Percentiles rank a stretch among this genome's conserved stretches.
Evolutionary conservation across 2,888 invertebrate species (phyloP).

Genomic region (Philaethria dido): DNA sequence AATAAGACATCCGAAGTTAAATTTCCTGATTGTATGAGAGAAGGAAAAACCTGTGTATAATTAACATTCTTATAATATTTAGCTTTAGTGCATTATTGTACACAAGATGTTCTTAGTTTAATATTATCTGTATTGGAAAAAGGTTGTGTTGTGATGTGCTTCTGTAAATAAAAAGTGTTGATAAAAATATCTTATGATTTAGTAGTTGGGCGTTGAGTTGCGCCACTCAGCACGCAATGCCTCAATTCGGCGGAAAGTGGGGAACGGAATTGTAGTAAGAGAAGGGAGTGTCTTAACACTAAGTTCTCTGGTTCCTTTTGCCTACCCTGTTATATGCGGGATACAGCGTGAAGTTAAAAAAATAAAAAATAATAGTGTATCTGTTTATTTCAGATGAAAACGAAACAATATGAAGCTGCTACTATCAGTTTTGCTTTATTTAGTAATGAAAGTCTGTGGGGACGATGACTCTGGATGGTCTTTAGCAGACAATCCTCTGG

Average conservation of each 20-base stretch:
- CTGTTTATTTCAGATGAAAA: background rate
- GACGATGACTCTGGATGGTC: slow-evolving; percentile 35
- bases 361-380: background rate
- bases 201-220: no score
- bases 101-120: background rate
- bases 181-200: background rate
- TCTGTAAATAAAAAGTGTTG: background rate
- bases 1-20: no score
- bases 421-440: background rate
- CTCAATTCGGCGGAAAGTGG: no score
- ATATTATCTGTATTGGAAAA: background rate
- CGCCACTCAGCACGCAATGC: no score
- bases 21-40: no score
- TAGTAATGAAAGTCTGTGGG: background rate
- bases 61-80: no score
- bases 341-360: background rate
- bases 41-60: no score
- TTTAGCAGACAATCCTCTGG: slow-evolving; percentile 44
- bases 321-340: no score
- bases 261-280: no score
- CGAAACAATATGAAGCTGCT: slow-evolving; percentile 19
- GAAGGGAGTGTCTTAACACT: no score
- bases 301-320: no score
- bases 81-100: no score
- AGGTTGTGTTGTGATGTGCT: background rate